Percentiles rank a stretch among this genome's conserved stretches.
These are phyloP conservation scores for Petromus typicus DNA, from an alignment of 2,113 vertebrate species.

Conservation along the genomic window DNA sequence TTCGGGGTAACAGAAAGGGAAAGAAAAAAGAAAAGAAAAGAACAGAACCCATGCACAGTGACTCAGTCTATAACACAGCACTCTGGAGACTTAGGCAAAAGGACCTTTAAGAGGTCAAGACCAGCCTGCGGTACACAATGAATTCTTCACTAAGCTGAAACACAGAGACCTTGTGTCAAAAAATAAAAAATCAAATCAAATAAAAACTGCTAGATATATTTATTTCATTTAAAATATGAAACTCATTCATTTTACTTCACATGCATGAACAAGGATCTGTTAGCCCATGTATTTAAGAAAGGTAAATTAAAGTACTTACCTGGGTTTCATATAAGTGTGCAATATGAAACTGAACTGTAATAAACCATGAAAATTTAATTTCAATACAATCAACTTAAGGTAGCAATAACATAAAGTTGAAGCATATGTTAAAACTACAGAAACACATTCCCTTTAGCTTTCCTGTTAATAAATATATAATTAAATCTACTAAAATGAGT, in stretches of 20 bases:
- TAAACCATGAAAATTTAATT: conserved; percentile 73
- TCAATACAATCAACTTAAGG: not conserved
- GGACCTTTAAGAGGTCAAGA: no score
- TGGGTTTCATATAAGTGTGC: conserved; percentile 99
- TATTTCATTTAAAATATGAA: not conserved
- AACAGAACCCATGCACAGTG: no score
- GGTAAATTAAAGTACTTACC: conserved; percentile 88
- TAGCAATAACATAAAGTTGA: not conserved
- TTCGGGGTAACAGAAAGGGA: no score
- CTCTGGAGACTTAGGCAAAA: no score
- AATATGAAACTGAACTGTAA: conserved; percentile 98
- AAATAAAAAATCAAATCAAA: not conserved
- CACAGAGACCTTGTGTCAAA: no score
- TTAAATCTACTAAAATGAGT: not conserved
- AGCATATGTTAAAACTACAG: not conserved
- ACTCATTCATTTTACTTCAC: not conserved
- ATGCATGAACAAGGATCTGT: not conserved
- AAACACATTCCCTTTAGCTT: not conserved
- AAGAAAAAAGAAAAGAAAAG: no score
- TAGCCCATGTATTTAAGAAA: not conserved
- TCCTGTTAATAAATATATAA: not conserved
- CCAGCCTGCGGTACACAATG: no score
- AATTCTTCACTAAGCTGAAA: no score
- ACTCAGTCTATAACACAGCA: no score
- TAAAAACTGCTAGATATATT: not conserved